Evolutionary conservation across 2,888 invertebrate genomes (phyloP).

Genomic region (Andrena praecox): DNA sequence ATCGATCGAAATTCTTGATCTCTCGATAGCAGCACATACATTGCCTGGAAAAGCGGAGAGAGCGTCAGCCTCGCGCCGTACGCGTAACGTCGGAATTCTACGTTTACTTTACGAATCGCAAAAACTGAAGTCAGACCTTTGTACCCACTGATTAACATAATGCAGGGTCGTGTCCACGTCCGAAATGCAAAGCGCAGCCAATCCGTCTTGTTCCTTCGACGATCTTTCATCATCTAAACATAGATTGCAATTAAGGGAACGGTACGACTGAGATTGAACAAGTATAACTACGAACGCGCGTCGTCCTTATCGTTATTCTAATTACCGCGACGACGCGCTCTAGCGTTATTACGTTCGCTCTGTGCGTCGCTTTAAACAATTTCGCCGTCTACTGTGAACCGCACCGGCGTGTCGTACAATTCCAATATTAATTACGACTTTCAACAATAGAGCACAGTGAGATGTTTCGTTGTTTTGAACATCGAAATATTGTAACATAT

Average conservation of each 20-base stretch:
- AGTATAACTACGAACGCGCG: neutral
- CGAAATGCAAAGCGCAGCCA: constrained; percentile 90
- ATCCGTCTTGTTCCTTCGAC: constrained; percentile 91
- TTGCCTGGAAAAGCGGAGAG: constrained; percentile 88
- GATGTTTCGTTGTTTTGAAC: neutral
- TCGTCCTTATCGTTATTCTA: neutral
- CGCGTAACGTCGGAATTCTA: neutral
- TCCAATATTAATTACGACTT: constrained; percentile 51
- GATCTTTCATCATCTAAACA: constrained; percentile 91
- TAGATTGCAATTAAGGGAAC: constrained; percentile 6
- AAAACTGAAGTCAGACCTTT: constrained; percentile 88
- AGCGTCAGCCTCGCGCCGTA: neutral
- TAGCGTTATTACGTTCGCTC: neutral
- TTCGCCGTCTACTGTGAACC: neutral
- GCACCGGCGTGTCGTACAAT: constrained; percentile 47
- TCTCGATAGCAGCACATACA: constrained; percentile 98
- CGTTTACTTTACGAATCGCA: neutral
- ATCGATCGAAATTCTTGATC: constrained; percentile 95
- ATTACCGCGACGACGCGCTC: neutral
- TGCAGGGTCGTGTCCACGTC: constrained; percentile 94
- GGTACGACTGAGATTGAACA: constrained; percentile 11
- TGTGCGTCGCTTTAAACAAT: neutral
- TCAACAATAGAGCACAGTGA: neutral
- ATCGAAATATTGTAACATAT: neutral
- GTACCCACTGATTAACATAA: constrained; percentile 95